A percentile compares a stretch with the other conserved stretches of the same genome.
phyloP scores from a whole-genome alignment of 2,888 invertebrate species.

The Cabera pusaria region DNA sequence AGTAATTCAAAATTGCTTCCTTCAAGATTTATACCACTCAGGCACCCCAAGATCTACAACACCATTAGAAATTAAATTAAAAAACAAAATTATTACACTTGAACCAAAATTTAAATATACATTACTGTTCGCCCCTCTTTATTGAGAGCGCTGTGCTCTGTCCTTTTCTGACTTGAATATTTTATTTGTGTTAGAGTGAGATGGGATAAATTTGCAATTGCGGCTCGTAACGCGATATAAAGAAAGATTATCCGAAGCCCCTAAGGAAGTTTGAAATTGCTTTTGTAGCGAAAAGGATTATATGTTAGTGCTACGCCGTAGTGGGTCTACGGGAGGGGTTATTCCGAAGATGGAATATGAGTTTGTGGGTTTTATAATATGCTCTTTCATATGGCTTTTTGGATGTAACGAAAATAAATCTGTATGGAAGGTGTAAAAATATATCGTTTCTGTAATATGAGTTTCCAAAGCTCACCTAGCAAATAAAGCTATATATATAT shows the following conservation, averaged over 20 bases:
- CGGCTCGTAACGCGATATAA: constrained; percentile 78
- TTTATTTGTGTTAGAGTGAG: constrained; percentile 42
- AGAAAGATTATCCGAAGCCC: constrained; percentile 84
- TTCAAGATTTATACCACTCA: constrained; percentile 51
- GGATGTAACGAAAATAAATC: background rate
- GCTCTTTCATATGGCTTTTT: background rate
- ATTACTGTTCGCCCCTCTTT: constrained; percentile 78
- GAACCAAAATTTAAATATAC: constrained; percentile 81
- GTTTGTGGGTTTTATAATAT: constrained; percentile 11
- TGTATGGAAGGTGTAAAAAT: background rate
- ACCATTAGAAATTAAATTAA: constrained; percentile 81
- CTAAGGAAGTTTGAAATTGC: constrained; percentile 85
- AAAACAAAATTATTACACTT: constrained; percentile 81
- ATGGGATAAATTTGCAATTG: constrained; percentile 52
- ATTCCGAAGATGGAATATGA: constrained; percentile 54
- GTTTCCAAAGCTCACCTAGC: too few relatives aligned
- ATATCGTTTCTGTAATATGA: background rate
- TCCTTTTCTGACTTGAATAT: constrained; percentile 42
- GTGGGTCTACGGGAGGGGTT: constrained; percentile 64
- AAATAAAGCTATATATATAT: too few relatives aligned
- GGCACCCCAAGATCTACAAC: constrained; percentile 62
- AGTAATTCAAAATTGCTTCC: constrained; percentile 45
- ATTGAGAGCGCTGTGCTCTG: constrained; percentile 65
- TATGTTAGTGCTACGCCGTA: constrained; percentile 82
- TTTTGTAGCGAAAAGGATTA: constrained; percentile 85